phyloP scores from a whole-genome alignment of 2,888 invertebrate genomes.

The Philhelius pedissequus region DNA sequence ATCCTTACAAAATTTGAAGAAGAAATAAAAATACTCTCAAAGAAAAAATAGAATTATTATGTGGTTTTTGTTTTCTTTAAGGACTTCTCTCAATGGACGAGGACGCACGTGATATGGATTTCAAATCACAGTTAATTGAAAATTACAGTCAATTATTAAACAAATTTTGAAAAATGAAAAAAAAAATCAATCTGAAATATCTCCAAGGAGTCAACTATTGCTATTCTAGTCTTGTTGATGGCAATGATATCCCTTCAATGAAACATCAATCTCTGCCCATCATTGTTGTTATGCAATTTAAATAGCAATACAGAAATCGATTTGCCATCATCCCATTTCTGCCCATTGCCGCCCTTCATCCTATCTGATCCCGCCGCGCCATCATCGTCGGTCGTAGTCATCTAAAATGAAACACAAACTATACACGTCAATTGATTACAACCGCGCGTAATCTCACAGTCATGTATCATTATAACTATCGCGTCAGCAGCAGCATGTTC shows the following conservation, averaged over 20 bases:
- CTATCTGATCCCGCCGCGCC: no score
- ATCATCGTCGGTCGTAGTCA: neutral
- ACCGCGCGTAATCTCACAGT: slow-evolving; percentile 24
- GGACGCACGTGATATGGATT: no score
- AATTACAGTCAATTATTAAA: no score
- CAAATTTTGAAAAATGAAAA: no score
- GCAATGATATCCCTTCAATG: neutral
- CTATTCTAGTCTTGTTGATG: neutral
- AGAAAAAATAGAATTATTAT: no score
- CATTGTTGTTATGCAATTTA: slow-evolving; percentile 42
- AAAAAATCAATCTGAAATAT: no score
- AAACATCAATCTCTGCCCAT: slow-evolving; percentile 20
- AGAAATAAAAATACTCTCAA: no score
- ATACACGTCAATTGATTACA: slow-evolving; percentile 34
- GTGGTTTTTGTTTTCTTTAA: no score
- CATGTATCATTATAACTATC: slow-evolving; percentile 56
- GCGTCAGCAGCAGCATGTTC: slow-evolving; percentile 10
- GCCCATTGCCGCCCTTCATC: neutral
- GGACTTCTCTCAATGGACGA: no score
- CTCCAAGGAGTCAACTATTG: neutral
- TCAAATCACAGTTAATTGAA: no score
- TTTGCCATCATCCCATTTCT: slow-evolving; percentile 12
- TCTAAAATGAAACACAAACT: neutral
- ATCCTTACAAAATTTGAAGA: no score
- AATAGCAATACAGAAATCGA: slow-evolving; percentile 47